Percentiles rank a stretch among this genome's conserved stretches.
These are phyloP conservation scores for Trichonephila clavata DNA, from an alignment of 1,140 invertebrate species.

Conservation along the genomic window DNA sequence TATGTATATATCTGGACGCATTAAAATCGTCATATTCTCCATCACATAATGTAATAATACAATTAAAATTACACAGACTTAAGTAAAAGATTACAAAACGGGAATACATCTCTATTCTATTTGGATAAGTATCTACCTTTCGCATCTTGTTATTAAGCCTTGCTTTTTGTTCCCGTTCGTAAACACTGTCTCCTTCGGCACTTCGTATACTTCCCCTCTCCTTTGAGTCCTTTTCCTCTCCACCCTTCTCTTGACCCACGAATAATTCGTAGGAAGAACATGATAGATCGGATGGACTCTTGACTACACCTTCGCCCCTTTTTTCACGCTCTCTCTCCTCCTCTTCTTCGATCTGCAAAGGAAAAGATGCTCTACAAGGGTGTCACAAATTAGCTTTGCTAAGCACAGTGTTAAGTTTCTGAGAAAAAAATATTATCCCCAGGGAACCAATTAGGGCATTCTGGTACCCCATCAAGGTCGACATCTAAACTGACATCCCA, in stretches of 20 bases:
- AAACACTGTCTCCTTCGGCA: conserved; percentile 86
- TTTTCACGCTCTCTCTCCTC: conserved; percentile 80
- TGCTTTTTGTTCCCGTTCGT: conserved; percentile 72
- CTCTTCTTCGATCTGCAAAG: conserved; percentile 78
- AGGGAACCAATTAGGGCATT: too few relatives aligned
- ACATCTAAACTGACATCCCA: too few relatives aligned
- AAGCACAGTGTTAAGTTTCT: too few relatives aligned
- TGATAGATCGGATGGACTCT: conserved; percentile 93
- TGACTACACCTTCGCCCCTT: conserved; percentile 83
- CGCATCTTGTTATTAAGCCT: conserved; percentile 84
- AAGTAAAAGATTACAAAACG: not conserved
- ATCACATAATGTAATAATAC: not conserved
- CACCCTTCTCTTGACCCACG: conserved; percentile 91
- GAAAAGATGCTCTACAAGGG: not conserved
- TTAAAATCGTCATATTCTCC: not conserved
- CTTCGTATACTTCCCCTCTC: conserved; percentile 95
- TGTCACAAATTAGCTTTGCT: too few relatives aligned
- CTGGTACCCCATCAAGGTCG: too few relatives aligned
- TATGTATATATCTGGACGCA: too few relatives aligned
- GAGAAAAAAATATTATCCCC: too few relatives aligned
- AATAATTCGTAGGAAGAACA: conserved; percentile 94
- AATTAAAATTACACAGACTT: not conserved
- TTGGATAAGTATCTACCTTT: conserved; percentile 87
- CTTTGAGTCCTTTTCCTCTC: conserved; percentile 91
- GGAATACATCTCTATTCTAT: not conserved